These are phyloP conservation scores for Drosophila nr. perissopoda DNA, from an alignment of 2,888 invertebrate genomes.

Conservation along the genomic window DNA sequence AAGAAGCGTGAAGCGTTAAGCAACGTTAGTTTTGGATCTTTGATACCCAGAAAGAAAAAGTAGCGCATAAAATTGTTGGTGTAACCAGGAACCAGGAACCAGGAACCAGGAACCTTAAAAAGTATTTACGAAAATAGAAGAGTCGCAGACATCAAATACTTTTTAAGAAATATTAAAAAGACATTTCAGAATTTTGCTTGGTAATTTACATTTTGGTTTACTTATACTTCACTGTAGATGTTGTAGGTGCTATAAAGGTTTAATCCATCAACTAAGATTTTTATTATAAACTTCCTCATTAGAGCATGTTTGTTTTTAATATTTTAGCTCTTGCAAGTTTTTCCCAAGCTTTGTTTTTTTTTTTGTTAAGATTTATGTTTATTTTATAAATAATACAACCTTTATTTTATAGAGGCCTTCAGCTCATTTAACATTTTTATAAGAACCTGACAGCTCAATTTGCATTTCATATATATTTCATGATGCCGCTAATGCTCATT, in stretches of 20 bases:
- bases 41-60: not conserved
- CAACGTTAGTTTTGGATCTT: conserved; percentile 19
- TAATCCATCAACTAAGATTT: not conserved
- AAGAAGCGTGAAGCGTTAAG: conserved; percentile 60
- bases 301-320: not conserved
- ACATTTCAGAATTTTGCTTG: not conserved
- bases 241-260: not conserved
- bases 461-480: conserved; percentile 45
- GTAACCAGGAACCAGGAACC: not conserved
- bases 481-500: conserved; percentile 53
- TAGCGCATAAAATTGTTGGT: not conserved
- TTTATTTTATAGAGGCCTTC: not conserved
- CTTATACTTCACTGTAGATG: not conserved
- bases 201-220: not conserved
- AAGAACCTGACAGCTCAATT: conserved; percentile 29
- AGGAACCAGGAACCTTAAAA: not conserved
- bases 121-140: not conserved
- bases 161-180: not conserved
- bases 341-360: not conserved
- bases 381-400: not conserved
- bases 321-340: not conserved
- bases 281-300: not conserved
- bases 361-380: not conserved
- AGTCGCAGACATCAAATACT: not conserved
- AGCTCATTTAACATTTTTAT: not conserved